Evolutionary conservation across 1,140 invertebrate species (phyloP).

Genomic region (Drosophila arawakana): DNA sequence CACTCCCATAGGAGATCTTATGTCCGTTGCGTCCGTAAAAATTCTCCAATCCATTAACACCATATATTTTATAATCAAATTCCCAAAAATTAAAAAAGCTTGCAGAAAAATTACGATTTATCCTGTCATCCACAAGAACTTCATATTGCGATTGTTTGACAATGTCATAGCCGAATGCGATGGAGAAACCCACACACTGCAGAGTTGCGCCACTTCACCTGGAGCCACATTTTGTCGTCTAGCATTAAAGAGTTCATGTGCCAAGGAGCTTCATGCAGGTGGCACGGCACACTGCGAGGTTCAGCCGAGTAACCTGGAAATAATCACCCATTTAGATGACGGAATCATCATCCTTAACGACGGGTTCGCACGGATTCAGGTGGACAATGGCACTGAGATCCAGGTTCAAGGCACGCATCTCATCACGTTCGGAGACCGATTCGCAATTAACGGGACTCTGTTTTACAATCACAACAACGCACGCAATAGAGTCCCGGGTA

Average conservation of each 20-base stretch:
- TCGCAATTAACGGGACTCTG: no score
- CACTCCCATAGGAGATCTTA: constrained; percentile 35
- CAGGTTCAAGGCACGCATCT: constrained; percentile 31
- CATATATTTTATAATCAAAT: constrained; percentile 29
- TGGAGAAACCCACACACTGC: not conserved
- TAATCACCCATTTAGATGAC: constrained; percentile 9
- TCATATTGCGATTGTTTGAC: constrained; percentile 21
- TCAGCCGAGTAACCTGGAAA: constrained; percentile 20
- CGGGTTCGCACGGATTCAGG: constrained; percentile 14
- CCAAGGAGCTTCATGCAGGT: constrained; percentile 37
- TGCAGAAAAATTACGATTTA: constrained; percentile 35
- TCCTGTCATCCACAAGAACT: not conserved
- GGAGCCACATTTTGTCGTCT: not conserved
- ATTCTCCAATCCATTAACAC: no score
- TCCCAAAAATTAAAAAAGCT: constrained; percentile 6
- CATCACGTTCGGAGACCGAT: not conserved
- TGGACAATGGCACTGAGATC: constrained; percentile 26
- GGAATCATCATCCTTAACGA: constrained; percentile 38
- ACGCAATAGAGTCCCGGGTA: no score
- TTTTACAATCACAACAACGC: no score
- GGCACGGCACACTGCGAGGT: constrained; percentile 22
- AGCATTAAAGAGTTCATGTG: constrained; percentile 23
- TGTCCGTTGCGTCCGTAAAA: not conserved
- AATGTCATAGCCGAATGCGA: constrained; percentile 23
- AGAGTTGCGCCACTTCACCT: constrained; percentile 2